These are phyloP conservation scores for Exephanes ischioxanthus DNA, from an alignment of 2,888 invertebrate species.

Conservation along the genomic window DNA sequence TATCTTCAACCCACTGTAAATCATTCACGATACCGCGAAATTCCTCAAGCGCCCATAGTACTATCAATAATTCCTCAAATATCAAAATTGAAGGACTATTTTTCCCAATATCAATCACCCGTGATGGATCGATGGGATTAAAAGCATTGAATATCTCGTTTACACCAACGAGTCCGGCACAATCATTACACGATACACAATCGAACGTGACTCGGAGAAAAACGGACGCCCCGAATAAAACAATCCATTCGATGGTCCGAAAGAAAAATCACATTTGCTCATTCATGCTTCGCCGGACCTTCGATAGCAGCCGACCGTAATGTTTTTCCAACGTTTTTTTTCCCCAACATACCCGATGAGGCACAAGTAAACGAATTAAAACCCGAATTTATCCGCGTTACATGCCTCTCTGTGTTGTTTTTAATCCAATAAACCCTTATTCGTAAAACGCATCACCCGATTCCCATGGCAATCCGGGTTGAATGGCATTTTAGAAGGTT, in stretches of 20 bases:
- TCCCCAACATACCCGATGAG: slow-evolving; percentile 29
- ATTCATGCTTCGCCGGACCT: slow-evolving; percentile 12
- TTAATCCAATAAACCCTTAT: slow-evolving; percentile 13
- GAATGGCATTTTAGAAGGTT: slow-evolving; percentile 43
- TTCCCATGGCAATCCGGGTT: slow-evolving; percentile 28
- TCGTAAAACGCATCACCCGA: slow-evolving; percentile 32
- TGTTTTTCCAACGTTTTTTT: slow-evolving; percentile 35
- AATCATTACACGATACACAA: neutral
- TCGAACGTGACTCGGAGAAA: slow-evolving; percentile 2
- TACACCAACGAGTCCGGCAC: neutral
- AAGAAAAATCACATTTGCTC: slow-evolving; percentile 25
- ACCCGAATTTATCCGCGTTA: slow-evolving; percentile 28
- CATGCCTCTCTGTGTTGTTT: slow-evolving; percentile 18
- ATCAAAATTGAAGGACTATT: neutral
- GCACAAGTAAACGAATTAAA: slow-evolving; percentile 48
- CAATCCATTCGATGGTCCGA: slow-evolving; percentile 23
- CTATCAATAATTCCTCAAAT: slow-evolving; percentile 4
- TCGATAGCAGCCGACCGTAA: slow-evolving; percentile 17
- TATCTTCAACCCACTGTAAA: slow-evolving; percentile 17
- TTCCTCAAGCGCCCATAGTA: neutral
- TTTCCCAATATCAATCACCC: neutral
- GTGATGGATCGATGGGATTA: neutral
- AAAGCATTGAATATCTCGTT: slow-evolving; percentile 11
- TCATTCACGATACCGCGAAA: slow-evolving; percentile 34
- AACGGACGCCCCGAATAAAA: neutral